Base-by-base conservation (phyloP, 2,888 invertebrate genomes). In the Parnassius orleans region DNA sequence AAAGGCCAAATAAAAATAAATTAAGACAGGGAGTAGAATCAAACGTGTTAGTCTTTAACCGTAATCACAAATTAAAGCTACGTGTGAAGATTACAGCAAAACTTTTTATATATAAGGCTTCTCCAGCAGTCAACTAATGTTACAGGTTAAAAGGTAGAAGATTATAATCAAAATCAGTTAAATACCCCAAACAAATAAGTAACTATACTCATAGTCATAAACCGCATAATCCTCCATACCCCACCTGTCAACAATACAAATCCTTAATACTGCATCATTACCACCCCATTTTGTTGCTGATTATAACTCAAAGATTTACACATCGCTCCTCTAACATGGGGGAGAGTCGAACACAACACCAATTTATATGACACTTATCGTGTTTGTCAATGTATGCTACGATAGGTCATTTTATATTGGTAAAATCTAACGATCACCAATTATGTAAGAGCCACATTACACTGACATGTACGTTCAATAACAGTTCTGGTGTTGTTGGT, bases 241-340 rank as follows among this genome's bases (percentile, higher is more conserved):
- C 77, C 74, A 75, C 80, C 87, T 87, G 88, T 89, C 88, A 84
- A 80, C 87, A 81, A 75, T 71, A 71, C 73, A 69, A 73, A 72
- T 73, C 80, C 77, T 79, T 84, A 85, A 88, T 81, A 83, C 77
- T 83, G 79, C 81, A 76, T 84, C 84, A 84, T 86, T 84, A 83
- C 82, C 78, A 83, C 88, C 87, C 86, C 74, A 80, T 79, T 80
- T 75, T 72, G 78, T 76, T 72, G 73, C 75, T 79, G 80, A 80
- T 81, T 80, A 83, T 78, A 82, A 83, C 83, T 81, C 77, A 77
- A 86, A 89, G 86, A 88, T 87, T 63, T 87, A 89, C 79, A 84
- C 82, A 87, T 86, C 84, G 84, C 77, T 76, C 73, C 61, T 66
- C 70, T 72, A 77, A 75, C 72, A 75, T 77, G 72, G 80, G 86